phyloP scores from a whole-genome alignment of 2,797 vertebrate genomes.

The Eidolon dupreanum region DNA sequence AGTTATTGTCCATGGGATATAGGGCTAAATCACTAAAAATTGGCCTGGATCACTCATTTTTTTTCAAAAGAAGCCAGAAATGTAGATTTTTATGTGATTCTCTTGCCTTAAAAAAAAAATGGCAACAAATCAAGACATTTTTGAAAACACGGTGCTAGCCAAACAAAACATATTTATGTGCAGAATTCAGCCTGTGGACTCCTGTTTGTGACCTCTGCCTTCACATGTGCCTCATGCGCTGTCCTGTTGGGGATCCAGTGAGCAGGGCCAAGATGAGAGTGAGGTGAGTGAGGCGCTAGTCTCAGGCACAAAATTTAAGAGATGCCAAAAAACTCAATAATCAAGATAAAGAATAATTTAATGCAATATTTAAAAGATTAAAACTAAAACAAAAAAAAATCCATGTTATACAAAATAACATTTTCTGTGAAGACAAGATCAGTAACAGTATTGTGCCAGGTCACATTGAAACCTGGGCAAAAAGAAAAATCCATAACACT shows the following conservation, averaged over 20 bases:
- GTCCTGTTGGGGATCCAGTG: neutral
- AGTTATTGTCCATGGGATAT: neutral
- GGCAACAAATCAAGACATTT: slow-evolving; percentile 24
- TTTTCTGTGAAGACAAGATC: neutral
- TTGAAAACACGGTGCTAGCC: neutral
- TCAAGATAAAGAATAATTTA: neutral
- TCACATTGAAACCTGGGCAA: neutral
- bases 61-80: slow-evolving; percentile 7
- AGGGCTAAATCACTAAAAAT: neutral
- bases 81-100: neutral
- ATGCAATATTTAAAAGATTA: neutral
- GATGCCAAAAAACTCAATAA: neutral
- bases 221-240: neutral
- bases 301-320: neutral
- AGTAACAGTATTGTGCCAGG: neutral
- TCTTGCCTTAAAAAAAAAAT: neutral
- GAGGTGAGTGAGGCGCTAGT: neutral
- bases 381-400: neutral
- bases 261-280: neutral
- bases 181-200: neutral
- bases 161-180: neutral
- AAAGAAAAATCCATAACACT: neutral
- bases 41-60: neutral
- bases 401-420: neutral
- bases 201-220: neutral